Base-by-base conservation (phyloP, 2,888 invertebrate genomes). In the Oegoconia quadripuncta region DNA sequence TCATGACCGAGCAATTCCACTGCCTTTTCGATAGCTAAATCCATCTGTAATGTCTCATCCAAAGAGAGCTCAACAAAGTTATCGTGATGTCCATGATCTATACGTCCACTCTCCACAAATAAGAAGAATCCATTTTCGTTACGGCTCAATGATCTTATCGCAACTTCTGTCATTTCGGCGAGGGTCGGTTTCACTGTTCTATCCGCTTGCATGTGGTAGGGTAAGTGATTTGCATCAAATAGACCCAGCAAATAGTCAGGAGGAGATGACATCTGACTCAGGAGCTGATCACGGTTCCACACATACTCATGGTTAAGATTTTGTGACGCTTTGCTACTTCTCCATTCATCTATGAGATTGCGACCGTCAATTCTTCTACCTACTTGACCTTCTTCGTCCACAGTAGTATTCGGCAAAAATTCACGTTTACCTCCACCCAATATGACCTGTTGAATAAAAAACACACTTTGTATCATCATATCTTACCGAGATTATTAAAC, bases 381-480 rank as follows among this genome's bases (percentile, higher is more conserved):
- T 0, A 11, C 17, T 1, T 64, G 54, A 1, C 86, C 87, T 44
- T 89, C 88, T 16, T 79, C 88, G 65, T 91, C 93, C 12, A 50
- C 50, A 0, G 53, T 55, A 1, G 66, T 67, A 8, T 74, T 86
- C 0, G 91, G 90, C 11, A 91, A 59, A 49, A 95, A 91, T 41
- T 91, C 89, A 5, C 76, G 71, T 16, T 93, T 81, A 1, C 95
- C 95, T 0, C 95, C 94, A 0, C 94, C 95, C 42, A 95, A 66
- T 29, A 94, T 90, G 0, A 93, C 90, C 88, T 91, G 12, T 13
- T 4, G n/a, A n/a, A n/a, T n/a, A n/a, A n/a, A 14, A 23, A 3
- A 23, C 4, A 3, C 15, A 8, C 12, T 23, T 27, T 26, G 3
- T 11, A 9, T 4, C 6, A 8, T 5, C 11, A 5, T 4, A 3